These are phyloP conservation scores for Monochamus alternatus DNA, from an alignment of 2,888 invertebrate species.

Conservation along the genomic window DNA sequence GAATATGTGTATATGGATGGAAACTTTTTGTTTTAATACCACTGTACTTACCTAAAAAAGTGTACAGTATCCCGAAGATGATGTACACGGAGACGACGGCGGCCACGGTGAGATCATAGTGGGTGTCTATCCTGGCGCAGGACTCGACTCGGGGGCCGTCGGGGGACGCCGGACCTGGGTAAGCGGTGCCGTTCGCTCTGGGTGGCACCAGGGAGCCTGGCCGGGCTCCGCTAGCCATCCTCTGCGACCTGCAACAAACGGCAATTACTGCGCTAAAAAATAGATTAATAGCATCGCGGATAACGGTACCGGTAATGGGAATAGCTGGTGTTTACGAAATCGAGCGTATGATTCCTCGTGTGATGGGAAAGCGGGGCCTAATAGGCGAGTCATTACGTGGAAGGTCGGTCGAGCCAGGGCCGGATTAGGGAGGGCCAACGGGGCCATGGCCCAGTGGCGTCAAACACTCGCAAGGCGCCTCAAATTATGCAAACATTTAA, in stretches of 20 bases:
- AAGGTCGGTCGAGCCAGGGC: too few relatives aligned
- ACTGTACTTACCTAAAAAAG: conserved; percentile 82
- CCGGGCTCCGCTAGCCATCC: conserved; percentile 72
- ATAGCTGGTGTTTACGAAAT: background rate
- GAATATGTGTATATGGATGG: too few relatives aligned
- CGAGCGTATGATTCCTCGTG: background rate
- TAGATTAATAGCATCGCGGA: background rate
- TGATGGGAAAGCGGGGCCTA: too few relatives aligned
- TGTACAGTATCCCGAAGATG: conserved; percentile 88
- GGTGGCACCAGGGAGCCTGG: conserved; percentile 74
- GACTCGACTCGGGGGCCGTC: conserved; percentile 71
- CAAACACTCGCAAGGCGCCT: too few relatives aligned
- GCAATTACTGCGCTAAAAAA: background rate
- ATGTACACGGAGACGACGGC: conserved; percentile 82
- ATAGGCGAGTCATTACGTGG: too few relatives aligned
- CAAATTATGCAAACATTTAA: too few relatives aligned
- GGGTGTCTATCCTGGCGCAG: conserved; percentile 75
- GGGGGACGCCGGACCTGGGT: conserved; percentile 63
- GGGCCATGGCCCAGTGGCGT: too few relatives aligned
- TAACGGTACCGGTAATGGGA: background rate
- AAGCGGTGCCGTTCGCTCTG: conserved; percentile 69
- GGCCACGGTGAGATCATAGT: conserved; percentile 79
- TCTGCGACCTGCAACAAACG: conserved; percentile 42
- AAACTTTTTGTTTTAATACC: background rate
- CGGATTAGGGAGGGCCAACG: too few relatives aligned